Evolutionary conservation across 2,888 invertebrate species (phyloP), one percentile per base, ranked within the genome.

Genomic region (Nasonovia ribisnigri): DNA sequence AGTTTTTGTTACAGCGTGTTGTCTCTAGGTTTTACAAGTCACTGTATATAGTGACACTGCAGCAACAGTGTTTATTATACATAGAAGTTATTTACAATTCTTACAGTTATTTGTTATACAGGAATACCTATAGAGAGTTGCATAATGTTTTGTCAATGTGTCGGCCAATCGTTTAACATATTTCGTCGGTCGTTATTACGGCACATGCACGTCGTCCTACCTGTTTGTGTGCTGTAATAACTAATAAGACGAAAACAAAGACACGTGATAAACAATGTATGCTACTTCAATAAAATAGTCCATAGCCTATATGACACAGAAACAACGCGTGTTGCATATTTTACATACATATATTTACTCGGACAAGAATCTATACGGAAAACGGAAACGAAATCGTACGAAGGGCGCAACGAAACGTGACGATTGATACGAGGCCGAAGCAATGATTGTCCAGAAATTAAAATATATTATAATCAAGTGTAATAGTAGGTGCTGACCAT

Each of bases 71-170:
- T 46, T 26, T 43, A 60, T 87, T 86, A 91, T 54, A n/a, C 26
- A 91, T 67, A 87, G 10, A 92, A 87, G 57, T 87, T 87, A 60
- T 92, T 92, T 87, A 92, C 43, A 87, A 87, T 86, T 92, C 48
- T 6, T 46, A 43, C 60, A 87, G 24, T 60, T 86, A 46, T 92
- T 87, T 60, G 46, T 91, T 54, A 77, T 77, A 36, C 20, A 24
- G 77, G 20, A n/a, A n/a, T n/a, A n/a, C 20, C 36, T 77, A 84
- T 84, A 54, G 43, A 84, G 43, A 57, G 42, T 57, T 92, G 42
- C 60, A 92, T 88, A 67, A 88, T 92, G 57, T 88, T 88, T 87
- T 88, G 46, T 88, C 29, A 46, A 84, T 92, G 77, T 89, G 77
- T 88, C 88, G 54, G 43, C 54, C 84, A 89, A 92, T n/a, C 11